Evolutionary conservation across 2,797 vertebrate species (phyloP).

Genomic region (Rallus crepitans): DNA sequence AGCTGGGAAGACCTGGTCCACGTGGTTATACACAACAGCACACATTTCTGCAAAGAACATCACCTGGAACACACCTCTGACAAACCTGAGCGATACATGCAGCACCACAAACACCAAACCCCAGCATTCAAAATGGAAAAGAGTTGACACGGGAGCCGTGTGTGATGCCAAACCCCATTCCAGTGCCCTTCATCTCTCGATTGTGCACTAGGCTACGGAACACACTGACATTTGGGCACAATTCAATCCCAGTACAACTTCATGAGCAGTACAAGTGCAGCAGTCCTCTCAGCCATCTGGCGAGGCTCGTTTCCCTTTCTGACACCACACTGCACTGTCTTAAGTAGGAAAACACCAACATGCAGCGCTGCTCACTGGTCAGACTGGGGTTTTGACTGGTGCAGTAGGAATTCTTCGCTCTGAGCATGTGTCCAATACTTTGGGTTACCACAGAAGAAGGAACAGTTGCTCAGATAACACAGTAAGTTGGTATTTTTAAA

Average conservation of each 20-base stretch:
- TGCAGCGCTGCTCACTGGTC: not conserved
- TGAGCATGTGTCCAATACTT: not conserved
- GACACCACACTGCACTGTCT: not conserved
- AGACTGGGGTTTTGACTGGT: not conserved
- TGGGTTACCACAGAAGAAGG: not conserved
- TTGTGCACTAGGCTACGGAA: not conserved
- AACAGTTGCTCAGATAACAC: not conserved
- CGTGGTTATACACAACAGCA: fast-evolving
- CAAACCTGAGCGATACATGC: fast-evolving
- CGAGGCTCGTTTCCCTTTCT: not conserved
- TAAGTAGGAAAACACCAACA: not conserved
- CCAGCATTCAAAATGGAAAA: not conserved
- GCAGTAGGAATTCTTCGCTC: not conserved
- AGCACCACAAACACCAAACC: not conserved
- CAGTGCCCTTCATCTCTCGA: not conserved
- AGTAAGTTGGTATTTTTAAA: not conserved
- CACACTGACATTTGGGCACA: not conserved
- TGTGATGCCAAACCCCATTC: not conserved
- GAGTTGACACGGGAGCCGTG: not conserved
- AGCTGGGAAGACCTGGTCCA: not conserved
- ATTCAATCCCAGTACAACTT: not conserved
- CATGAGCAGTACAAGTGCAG: not conserved
- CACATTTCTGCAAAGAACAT: not conserved
- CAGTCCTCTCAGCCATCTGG: not conserved
- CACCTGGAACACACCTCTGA: fast-evolving